Evolutionary conservation across 2,113 vertebrate species (phyloP), one percentile per base, ranked within the genome.

Genomic region (Zonotrichia leucophrys): DNA sequence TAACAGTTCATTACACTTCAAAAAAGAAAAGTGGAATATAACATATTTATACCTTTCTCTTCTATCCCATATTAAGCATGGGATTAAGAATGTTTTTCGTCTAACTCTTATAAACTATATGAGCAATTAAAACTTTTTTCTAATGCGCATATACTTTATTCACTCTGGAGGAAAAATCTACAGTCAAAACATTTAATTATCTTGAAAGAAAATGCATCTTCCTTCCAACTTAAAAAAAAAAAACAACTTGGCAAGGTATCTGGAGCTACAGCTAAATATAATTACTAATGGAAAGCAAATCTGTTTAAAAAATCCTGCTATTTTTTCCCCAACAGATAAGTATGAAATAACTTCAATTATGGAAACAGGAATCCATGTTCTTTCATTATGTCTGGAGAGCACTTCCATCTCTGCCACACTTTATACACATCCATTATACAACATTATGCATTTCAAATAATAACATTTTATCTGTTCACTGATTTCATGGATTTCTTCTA

Each of bases 161-260:
- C 22, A 83, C 50, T 92, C 64, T 84, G 56, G 35, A 78, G 52
- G 44, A 41, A 95, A 89, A 91, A 90, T 67, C 55, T 70, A 50
- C 62, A 91, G 87, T 70, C 95, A 93, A 74, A 96, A 92, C 84
- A 91, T 72, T 75, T 76, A 89, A 95, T 91, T 89, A 91, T 69
- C 66, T 89, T 82, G 33, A 89, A 95, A 91, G 73, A 87, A 95
- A 91, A 83, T 9, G 33, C 35, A 90, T 77, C 30, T 55, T 85
- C 52, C 44, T 87, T 94, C 75, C 70, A 92, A 80, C 27, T 35
- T 25, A 4, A 7, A 55, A 55, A 63, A 63, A 70, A 76, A 63
- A 73, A 47, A 16, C 27, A 37, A 17, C 37, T 77, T 94, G 62
- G 76, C 30, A 6, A 68, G 63, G 28, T 79, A 87, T 60, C 28